Base-by-base conservation (phyloP, 2,888 invertebrate species). In the Cryptocheilus praepositus region DNA sequence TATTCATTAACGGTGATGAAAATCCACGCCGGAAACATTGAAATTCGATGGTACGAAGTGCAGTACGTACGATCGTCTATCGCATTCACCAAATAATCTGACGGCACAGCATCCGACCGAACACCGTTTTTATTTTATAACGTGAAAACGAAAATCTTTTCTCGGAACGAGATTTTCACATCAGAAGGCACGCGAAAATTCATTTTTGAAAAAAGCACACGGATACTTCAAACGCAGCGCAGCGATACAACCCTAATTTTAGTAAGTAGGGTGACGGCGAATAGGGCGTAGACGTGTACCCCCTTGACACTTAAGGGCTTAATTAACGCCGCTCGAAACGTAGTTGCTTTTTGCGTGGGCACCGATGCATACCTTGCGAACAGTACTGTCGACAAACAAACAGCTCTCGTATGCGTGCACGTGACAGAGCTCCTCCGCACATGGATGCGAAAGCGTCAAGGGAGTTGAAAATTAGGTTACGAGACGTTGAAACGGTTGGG, bases 391-490 rank as follows among this genome's bases (percentile, higher is more conserved):
- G 55, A 54, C 55, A 36, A 56, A 49, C 63, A 21, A 43, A 61
- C 55, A 45, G 55, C 55, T 68, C 59, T 65, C 53, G 64, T n/a
- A 19, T 46, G 43, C 60, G 61, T 71, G 59, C 67, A 61, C 68
- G 56, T 15, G 61, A 61, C 61, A 43, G 46, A 54, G 63, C 56
- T 54, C 69, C 74, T 68, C 46, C 57, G 44, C 46, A 57, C 55
- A 64, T 65, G 53, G 55, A 57, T 69, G 63, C 58, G 66, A 66
- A 53, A 66, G 57, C 67, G 73, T 72, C 76, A 65, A 64, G 79
- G 73, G 77, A 83, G 71, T 74, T 72, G 74, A 76, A n/a, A 83
- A 85, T 83, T 82, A 75, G 81, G 82, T 84, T 82, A 81, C 77
- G 70, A 75, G 75, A 74, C 79, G 69, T 71, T 68, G 76, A 71